These are phyloP conservation scores for Sander lucioperca DNA, from an alignment of 2,113 vertebrate genomes.

Conservation along the genomic window DNA sequence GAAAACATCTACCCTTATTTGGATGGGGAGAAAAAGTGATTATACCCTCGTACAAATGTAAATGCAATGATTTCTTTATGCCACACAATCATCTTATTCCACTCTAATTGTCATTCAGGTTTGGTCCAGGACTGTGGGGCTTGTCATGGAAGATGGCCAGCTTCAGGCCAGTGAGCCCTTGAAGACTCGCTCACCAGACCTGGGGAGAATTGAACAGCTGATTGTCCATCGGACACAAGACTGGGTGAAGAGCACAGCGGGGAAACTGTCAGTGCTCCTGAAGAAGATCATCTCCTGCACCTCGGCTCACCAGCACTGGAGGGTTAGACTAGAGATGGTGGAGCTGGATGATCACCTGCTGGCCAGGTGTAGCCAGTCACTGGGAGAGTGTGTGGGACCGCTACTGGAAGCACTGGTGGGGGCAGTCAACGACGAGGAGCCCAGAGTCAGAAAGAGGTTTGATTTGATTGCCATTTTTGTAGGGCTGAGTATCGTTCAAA, in stretches of 20 bases:
- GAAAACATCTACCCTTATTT: not conserved
- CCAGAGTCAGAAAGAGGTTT: conserved; percentile 84
- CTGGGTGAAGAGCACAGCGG: conserved; percentile 88
- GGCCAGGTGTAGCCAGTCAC: conserved; percentile 83
- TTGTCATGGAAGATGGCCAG: conserved; percentile 90
- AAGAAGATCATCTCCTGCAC: conserved; percentile 87
- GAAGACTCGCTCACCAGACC: conserved; percentile 56
- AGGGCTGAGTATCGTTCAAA: too few species aligned
- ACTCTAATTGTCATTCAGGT: conserved; percentile 59
- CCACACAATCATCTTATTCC: not conserved
- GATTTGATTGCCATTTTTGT: conserved; percentile 1
- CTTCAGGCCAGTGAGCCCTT: conserved; percentile 67
- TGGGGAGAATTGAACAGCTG: conserved; percentile 83
- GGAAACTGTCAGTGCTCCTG: conserved; percentile 86
- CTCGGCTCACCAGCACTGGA: conserved; percentile 93
- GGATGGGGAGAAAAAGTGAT: not conserved
- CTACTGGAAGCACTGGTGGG: conserved; percentile 91
- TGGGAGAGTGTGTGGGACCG: conserved; percentile 83
- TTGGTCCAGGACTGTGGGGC: conserved; percentile 84
- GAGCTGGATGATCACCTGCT: conserved; percentile 86
- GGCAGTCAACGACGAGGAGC: conserved; percentile 88
- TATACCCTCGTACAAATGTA: not conserved
- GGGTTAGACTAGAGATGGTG: conserved; percentile 88
- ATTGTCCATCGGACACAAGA: conserved; percentile 85
- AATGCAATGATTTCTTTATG: not conserved